phyloP scores from a whole-genome alignment of 2,888 invertebrate species.

The Catocala sponsa region DNA sequence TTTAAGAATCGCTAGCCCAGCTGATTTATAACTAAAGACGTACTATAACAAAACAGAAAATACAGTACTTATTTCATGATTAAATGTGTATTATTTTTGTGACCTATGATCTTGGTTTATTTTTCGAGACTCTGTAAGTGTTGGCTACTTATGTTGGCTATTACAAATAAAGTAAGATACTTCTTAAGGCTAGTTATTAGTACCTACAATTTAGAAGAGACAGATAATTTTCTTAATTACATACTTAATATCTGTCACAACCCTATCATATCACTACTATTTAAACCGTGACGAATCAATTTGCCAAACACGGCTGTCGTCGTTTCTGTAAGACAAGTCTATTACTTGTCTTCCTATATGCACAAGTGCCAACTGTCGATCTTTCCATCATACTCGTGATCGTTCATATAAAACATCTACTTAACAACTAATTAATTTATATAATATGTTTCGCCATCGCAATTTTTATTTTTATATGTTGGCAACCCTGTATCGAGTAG shows the following conservation, averaged over 20 bases:
- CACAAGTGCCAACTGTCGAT: conserved; percentile 32
- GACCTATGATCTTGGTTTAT: too few species aligned
- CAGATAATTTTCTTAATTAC: too few species aligned
- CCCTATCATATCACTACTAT: conserved; percentile 1
- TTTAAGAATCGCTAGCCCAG: too few species aligned
- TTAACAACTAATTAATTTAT: conserved; percentile 19
- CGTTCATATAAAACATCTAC: conserved; percentile 19
- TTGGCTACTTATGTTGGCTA: too few species aligned
- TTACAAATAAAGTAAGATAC: too few species aligned
- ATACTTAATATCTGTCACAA: background rate
- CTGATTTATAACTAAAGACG: too few species aligned
- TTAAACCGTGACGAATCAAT: conserved; percentile 9
- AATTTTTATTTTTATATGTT: conserved; percentile 39
- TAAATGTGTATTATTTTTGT: too few species aligned
- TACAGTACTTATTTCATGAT: too few species aligned
- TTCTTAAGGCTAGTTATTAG: too few species aligned
- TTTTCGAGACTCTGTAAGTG: too few species aligned
- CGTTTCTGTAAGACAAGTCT: conserved; percentile 20
- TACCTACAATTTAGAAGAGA: too few species aligned
- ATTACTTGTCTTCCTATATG: conserved; percentile 25
- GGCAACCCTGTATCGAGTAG: conserved; percentile 45
- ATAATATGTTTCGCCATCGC: conserved; percentile 32
- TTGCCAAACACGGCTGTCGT: conserved; percentile 29
- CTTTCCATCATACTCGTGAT: conserved; percentile 36
- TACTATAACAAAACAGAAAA: too few species aligned